Percentiles rank a stretch among this genome's conserved stretches.
Evolutionary conservation across 1,140 invertebrate genomes (phyloP).

Genomic region (Neomicropteryx cornuta): DNA sequence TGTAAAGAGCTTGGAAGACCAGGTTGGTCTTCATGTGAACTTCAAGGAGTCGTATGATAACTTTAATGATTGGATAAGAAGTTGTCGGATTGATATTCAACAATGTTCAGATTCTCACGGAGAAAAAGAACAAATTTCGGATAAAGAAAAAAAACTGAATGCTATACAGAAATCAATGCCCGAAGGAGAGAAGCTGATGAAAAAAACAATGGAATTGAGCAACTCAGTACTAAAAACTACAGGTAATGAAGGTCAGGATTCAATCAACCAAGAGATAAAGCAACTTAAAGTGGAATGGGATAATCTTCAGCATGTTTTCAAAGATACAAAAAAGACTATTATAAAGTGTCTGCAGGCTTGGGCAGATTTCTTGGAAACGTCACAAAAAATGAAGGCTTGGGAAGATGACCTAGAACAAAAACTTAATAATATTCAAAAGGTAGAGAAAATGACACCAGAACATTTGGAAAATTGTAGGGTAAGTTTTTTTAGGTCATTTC

Average conservation of each 20-base stretch:
- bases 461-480: slow-evolving; percentile 67
- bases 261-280: slow-evolving; percentile 72
- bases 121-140: slow-evolving; percentile 61
- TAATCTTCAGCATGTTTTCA: slow-evolving; percentile 65
- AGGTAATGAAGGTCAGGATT: slow-evolving; percentile 75
- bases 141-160: slow-evolving; percentile 60
- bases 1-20: slow-evolving; percentile 56
- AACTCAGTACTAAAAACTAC: slow-evolving; percentile 71
- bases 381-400: slow-evolving; percentile 68
- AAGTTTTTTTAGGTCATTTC: slow-evolving; percentile 22
- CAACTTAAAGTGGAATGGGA: slow-evolving; percentile 83
- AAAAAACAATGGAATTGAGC: slow-evolving; percentile 64
- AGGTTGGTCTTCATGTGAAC: slow-evolving; percentile 78
- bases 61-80: slow-evolving; percentile 80
- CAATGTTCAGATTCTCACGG: slow-evolving; percentile 75
- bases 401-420: slow-evolving; percentile 60
- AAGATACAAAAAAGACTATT: slow-evolving; percentile 66
- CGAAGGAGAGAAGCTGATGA: slow-evolving; percentile 60
- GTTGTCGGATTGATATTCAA: slow-evolving; percentile 71
- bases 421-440: slow-evolving; percentile 51
- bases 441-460: slow-evolving; percentile 70
- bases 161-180: slow-evolving; percentile 55
- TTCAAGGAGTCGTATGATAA: slow-evolving; percentile 73
- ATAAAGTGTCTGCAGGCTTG: slow-evolving; percentile 75
- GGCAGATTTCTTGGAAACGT: slow-evolving; percentile 72